phyloP scores from a whole-genome alignment of 2,113 vertebrate species.

The Xenopus laevis region DNA sequence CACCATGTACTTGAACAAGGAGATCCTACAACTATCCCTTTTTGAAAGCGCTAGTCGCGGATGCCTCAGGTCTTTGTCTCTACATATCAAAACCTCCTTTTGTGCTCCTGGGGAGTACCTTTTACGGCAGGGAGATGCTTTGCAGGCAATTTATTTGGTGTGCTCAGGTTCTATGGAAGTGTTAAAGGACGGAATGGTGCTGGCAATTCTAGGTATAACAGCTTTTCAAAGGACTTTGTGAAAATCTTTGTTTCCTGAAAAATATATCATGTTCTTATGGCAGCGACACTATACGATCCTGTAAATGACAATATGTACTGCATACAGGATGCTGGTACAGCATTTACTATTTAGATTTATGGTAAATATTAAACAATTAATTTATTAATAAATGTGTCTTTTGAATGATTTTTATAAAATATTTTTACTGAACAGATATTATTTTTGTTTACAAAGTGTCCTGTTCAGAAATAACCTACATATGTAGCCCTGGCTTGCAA shows the following conservation, averaged over 20 bases:
- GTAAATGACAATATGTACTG: too few species aligned
- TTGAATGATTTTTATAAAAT: too few species aligned
- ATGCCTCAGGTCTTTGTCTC: conserved; percentile 91
- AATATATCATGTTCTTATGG: neutral
- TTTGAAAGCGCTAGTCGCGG: conserved; percentile 92
- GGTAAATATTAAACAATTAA: too few species aligned
- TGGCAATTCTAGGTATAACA: conserved; percentile 90
- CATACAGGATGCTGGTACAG: too few species aligned
- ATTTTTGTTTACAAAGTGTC: too few species aligned
- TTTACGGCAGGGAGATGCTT: conserved; percentile 91
- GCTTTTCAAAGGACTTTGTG: too few species aligned
- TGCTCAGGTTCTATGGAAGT: conserved; percentile 99
- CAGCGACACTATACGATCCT: too few species aligned
- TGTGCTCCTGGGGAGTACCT: conserved; percentile 96
- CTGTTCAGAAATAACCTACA: too few species aligned
- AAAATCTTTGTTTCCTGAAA: conserved; percentile 10
- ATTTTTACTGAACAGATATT: too few species aligned
- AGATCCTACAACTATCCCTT: conserved; percentile 92
- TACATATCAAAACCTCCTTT: conserved; percentile 97
- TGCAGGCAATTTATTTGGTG: conserved; percentile 96
- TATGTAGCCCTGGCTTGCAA: too few species aligned
- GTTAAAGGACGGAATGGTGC: conserved; percentile 90
- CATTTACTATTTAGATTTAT: too few species aligned
- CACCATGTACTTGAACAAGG: conserved; percentile 98
- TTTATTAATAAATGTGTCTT: too few species aligned